Evolutionary conservation across 2,113 vertebrate species (phyloP), one percentile per base, ranked within the genome.

Genomic region (Gymnogyps californianus): DNA sequence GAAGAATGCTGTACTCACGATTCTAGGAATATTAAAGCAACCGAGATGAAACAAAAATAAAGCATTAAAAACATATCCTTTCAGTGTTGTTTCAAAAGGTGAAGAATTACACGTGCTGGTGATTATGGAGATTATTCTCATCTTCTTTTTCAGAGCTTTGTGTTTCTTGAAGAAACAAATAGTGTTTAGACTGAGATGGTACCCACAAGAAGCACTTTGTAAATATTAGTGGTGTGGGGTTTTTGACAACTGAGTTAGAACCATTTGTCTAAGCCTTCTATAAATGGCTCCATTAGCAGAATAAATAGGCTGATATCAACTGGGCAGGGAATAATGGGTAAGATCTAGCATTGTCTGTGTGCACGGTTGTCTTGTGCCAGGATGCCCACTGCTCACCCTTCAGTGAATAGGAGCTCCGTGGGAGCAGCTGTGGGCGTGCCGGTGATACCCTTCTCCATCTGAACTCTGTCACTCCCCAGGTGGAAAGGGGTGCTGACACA

Each of bases 21-120:
- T 90, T 93, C 65, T 89, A 83, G 80, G 52, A 90, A 59, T 78
- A 85, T 75, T 85, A 62, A 84, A 90, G 64, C 58, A 86, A 70
- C 13, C 0, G 0, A 77, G 28, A 80, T 3, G 5, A 64, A 91
- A 55, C 26, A 83, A 61, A 90, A 80, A 26, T 18, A 74, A 80
- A 77, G 13, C 57, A 54, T 89, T 85, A 77, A 82, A 95, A 81
- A 77, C 18, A 0, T 29, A 38, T 84, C n/a, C 6, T 64, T 85
- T 58, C 69, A 49, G 25, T 62, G 24, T 74, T 82, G 10, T 81
- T 94, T 83, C 57, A 44, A 44, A 82, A 90, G 54, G 47, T 75
- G 29, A 89, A 80, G 18, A 64, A 65, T 58, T 70, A 24, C 11
- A 44, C 14, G 2, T 36, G 20, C 40, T 83, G 46, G 32, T 67